These are phyloP conservation scores for Salminus brasiliensis DNA, from an alignment of 2,113 vertebrate genomes.

Conservation along the genomic window DNA sequence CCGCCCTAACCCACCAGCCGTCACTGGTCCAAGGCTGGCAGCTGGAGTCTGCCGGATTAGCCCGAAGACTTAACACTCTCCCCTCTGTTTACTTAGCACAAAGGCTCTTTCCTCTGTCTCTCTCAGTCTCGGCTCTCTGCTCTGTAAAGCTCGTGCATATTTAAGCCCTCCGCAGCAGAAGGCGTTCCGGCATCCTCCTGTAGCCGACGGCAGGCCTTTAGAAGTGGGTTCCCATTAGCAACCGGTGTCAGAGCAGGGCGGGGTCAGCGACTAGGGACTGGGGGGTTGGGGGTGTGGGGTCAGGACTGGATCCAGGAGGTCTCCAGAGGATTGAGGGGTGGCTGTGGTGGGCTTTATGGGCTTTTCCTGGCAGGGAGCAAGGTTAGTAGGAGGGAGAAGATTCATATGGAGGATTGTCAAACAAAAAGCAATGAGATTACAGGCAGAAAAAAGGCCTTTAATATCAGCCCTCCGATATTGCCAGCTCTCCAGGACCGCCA, in stretches of 20 bases:
- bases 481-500: conserved; percentile 73
- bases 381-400: conserved; percentile 61
- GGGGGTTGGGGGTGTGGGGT: no score
- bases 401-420: conserved; percentile 84
- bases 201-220: conserved; percentile 73
- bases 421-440: conserved; percentile 87
- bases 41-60: conserved; percentile 46
- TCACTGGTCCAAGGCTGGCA: conserved; percentile 36
- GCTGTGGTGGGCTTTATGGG: conserved; percentile 35
- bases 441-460: conserved; percentile 79
- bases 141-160: conserved; percentile 75
- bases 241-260: conserved; percentile 77
- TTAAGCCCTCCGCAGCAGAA: conserved; percentile 76
- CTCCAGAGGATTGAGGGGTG: conserved; percentile 55
- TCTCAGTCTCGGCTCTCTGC: neutral
- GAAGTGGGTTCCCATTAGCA: conserved; percentile 79
- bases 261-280: conserved; percentile 52
- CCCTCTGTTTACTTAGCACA: conserved; percentile 67
- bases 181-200: conserved; percentile 64
- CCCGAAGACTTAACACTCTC: conserved; percentile 41
- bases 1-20: conserved; percentile 26
- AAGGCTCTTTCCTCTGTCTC: conserved; percentile 56
- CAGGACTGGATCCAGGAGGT: conserved; percentile 54
- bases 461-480: conserved; percentile 82
- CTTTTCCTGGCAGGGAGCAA: conserved; percentile 42